Base-by-base conservation (phyloP, 2,888 invertebrate species). In the Cetonia aurata region DNA sequence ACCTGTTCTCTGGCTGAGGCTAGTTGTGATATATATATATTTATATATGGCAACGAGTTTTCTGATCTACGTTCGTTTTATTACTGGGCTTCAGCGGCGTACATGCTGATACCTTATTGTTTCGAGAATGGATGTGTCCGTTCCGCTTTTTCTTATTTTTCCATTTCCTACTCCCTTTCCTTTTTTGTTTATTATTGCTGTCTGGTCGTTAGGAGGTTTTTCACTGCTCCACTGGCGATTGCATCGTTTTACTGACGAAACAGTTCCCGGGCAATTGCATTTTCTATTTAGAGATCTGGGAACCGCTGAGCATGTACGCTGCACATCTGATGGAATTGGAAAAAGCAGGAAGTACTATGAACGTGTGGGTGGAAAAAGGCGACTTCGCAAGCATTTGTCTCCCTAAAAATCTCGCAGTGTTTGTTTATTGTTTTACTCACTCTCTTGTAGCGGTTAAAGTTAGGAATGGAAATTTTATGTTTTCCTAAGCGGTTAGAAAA, bases 21-120 rank as follows among this genome's bases (percentile, higher is more conserved):
- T 76, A 77, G 72, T 75, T 71, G 74, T 74, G 72, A 75, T 77
- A 75, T 77, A 75, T 77, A 75, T 77, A 25, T 76, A 76, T 76
- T 75, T 76, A 76, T 77, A 74, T 73, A 77, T 71, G 70, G 71
- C 71, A 57, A 67, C 67, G 69, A 48, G 69, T 69, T 71, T 46
- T 55, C 59, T 60, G 72, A 72, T 70, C 67, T 72, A 69, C 69
- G 56, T 60, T 68, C 68, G 37, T 53, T 69, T 71, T 69, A 73
- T 69, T 73, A 66, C 69, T 33, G 57, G 42, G 57, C 60, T 69
- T 71, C 73, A 46, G 56, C 31, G 44, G 46, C 48, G 56, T 25
- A 56, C 48, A 48, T 33, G 62, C 41, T 57, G 62, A 62, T 62
- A 62, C 33, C 48, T 62, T 62, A 62, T 62, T 62, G 62, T 62